Evolutionary conservation across 2,113 vertebrate genomes (phyloP), one percentile per base, ranked within the genome.

Genomic region (Euleptes europaea): DNA sequence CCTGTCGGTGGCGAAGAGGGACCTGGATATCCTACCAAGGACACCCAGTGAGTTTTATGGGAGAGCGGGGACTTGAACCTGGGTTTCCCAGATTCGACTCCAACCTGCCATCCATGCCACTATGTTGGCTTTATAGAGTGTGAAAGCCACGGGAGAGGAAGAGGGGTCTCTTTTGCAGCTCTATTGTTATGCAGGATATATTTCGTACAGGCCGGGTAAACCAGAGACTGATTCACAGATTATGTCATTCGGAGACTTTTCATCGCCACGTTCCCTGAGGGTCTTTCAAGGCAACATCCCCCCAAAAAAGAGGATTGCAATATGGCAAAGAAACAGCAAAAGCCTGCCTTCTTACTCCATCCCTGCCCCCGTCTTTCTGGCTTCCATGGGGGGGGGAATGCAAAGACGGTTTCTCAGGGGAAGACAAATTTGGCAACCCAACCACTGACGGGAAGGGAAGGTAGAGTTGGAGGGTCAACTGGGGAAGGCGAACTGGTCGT

Each of bases 341-440:
- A 66, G 54, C 83, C 88, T 67, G 40, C 14, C 82, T 88, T 88
- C 83, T 88, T 75, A 77, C 65, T 8, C 11, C 33, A n/a, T n/a
- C 33, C 28, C 38, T 14, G 13, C 49, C 35, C 51, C 3, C 23
- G 49, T 51, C 57, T 63, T 63, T 28, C 60, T 63, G 51, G 19
- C 35, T 42, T 78, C 35, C n/a, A 21, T n/a, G n/a, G n/a, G n/a
- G n/a, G n/a, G n/a, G n/a, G n/a, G n/a, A 93, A 93, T 92, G 87
- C 51, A 74, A 88, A 93, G 83, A 92, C 84, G 78, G 81, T 86
- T 87, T 90, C 91, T 92, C 82, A 81, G 91, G 86, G 91, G 86
- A 51, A 88, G 80, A 23, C 15, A 88, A 88, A 92, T 93, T 90
- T 94, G 90, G 92, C 91, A 93, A 93, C 77, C 85, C 63, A 92